phyloP scores from a whole-genome alignment of 2,113 vertebrate genomes.

The Rhinopomastus cyanomelas region DNA sequence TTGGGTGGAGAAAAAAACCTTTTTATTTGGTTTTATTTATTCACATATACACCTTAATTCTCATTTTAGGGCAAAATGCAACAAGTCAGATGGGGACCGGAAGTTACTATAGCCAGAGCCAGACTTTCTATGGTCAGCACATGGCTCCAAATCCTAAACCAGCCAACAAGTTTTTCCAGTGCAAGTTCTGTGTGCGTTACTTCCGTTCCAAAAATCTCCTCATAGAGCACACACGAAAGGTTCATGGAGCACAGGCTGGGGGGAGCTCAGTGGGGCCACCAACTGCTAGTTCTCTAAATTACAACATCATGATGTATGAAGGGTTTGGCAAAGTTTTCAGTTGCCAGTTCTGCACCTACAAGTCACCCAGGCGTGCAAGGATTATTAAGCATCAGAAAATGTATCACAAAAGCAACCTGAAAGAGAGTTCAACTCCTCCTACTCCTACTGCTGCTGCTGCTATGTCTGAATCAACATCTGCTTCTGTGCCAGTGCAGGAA shows the following conservation, averaged over 20 bases:
- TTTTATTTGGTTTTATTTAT: constrained; percentile 18
- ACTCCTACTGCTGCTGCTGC: constrained; percentile 65
- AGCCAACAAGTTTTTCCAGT: constrained; percentile 90
- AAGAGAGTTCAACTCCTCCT: constrained; percentile 73
- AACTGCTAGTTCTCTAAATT: constrained; percentile 78
- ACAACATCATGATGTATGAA: constrained; percentile 86
- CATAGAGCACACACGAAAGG: constrained; percentile 92
- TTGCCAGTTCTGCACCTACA: constrained; percentile 96
- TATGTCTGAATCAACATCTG: constrained; percentile 72
- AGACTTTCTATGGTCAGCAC: constrained; percentile 82
- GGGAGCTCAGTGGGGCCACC: constrained; percentile 71
- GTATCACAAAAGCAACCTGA: constrained; percentile 86
- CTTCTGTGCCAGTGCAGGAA: constrained; percentile 77
- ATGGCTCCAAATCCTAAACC: constrained; percentile 82
- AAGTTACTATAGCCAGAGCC: constrained; percentile 82
- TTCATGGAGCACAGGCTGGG: constrained; percentile 85
- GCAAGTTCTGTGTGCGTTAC: constrained; percentile 97
- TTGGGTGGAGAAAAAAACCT: background rate
- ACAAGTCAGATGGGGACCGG: constrained; percentile 79
- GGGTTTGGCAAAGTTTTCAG: constrained; percentile 91
- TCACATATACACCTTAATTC: constrained; percentile 53
- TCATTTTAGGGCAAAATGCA: constrained; percentile 84
- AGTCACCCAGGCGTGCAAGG: constrained; percentile 89
- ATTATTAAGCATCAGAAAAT: constrained; percentile 95
- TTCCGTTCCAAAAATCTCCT: constrained; percentile 97